Evolutionary conservation across 2,113 vertebrate species (phyloP).

Genomic region (Murina feae): DNA sequence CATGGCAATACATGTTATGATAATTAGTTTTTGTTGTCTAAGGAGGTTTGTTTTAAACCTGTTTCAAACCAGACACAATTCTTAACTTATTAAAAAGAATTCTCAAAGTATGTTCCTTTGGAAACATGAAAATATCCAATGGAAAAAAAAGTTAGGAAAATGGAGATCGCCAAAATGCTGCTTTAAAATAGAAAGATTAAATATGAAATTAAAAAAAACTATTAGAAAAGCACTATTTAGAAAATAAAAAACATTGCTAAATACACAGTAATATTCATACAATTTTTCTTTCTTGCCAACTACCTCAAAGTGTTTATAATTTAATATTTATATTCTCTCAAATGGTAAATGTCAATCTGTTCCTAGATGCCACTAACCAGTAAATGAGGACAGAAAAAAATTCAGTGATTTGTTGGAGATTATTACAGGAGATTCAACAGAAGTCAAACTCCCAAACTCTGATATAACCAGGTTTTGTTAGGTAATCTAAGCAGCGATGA

Average conservation of each 20-base stretch:
- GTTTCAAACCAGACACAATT: slow-evolving; percentile 13
- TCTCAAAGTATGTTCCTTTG: not conserved
- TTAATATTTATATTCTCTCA: slow-evolving; percentile 12
- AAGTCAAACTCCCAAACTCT: slow-evolving; percentile 31
- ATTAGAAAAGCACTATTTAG: slow-evolving; percentile 1
- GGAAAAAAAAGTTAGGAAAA: not conserved
- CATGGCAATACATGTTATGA: not conserved
- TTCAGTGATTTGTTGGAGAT: not conserved
- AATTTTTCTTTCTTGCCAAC: slow-evolving; percentile 20
- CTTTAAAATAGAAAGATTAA: slow-evolving; percentile 22
- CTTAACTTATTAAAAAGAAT: slow-evolving; percentile 16
- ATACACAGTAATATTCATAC: not conserved
- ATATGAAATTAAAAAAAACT: not conserved
- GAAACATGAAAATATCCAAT: not conserved
- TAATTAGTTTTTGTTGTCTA: not conserved
- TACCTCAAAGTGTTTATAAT: not conserved
- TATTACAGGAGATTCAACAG: not conserved
- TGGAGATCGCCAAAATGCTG: not conserved
- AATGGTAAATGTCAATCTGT: slow-evolving; percentile 2
- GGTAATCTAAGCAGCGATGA: slow-evolving; percentile 30
- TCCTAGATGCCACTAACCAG: slow-evolving; percentile 6
- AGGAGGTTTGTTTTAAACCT: not conserved
- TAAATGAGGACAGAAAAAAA: slow-evolving; percentile 13
- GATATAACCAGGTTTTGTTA: slow-evolving; percentile 15
- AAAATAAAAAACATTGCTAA: slow-evolving; percentile 11